Conservation (phyloP, 2,113 vertebrate genomes). For the Paracanthobrama guichenoti region DNA sequence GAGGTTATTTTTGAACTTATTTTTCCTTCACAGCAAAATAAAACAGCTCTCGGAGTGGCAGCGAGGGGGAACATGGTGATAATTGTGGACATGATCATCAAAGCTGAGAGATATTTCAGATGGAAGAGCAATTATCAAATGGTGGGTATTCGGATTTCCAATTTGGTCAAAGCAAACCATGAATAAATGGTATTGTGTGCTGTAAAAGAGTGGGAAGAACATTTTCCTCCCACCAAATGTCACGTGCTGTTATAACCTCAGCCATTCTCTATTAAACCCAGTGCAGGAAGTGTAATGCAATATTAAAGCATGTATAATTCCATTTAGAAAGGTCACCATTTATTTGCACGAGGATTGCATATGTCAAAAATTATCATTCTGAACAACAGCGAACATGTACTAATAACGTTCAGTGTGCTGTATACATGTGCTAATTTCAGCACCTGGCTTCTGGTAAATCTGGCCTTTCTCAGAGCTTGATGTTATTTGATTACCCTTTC, state of each 20-base stretch:
- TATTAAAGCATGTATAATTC: constrained; percentile 30
- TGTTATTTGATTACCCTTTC: constrained; percentile 73
- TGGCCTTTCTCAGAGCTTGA: constrained; percentile 69
- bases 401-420: constrained; percentile 28
- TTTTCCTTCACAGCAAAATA: constrained; percentile 78
- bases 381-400: constrained; percentile 12
- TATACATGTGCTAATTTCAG: constrained; percentile 37
- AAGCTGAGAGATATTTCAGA: constrained; percentile 84
- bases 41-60: constrained; percentile 83
- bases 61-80: constrained; percentile 82
- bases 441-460: constrained; percentile 36
- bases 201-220: not conserved
- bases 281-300: constrained; percentile 18
- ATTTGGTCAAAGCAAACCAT: not conserved
- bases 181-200: not conserved
- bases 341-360: constrained; percentile 26
- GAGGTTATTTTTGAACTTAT: not conserved
- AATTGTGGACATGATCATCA: constrained; percentile 92
- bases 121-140: constrained; percentile 62
- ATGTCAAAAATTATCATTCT: constrained; percentile 35
- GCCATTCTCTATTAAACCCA: constrained; percentile 31
- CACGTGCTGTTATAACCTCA: not conserved
- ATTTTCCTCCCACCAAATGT: not conserved
- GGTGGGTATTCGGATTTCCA: constrained; percentile 69
- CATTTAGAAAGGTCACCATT: constrained; percentile 51